Conservation (phyloP, 2,797 vertebrate genomes). For the Psittacula derbiana region DNA sequence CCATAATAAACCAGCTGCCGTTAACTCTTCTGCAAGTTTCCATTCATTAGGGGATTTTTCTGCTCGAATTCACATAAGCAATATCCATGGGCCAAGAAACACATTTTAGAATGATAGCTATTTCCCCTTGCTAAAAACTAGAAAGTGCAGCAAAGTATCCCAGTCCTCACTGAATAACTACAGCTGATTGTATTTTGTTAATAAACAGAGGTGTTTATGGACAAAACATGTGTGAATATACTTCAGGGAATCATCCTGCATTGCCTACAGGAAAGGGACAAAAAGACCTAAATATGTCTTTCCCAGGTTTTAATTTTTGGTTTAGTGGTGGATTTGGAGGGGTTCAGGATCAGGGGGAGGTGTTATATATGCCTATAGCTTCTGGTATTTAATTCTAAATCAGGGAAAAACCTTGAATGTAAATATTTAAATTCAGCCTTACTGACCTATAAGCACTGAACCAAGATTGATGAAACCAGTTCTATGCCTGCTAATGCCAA, state of each 20-base stretch:
- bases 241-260: not conserved
- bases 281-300: not conserved
- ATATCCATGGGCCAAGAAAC: slow-evolving; percentile 41
- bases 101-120: slow-evolving; percentile 60
- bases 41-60: slow-evolving; percentile 41
- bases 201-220: slow-evolving; percentile 65
- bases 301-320: not conserved
- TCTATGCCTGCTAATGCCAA: not conserved
- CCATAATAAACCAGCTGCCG: slow-evolving; percentile 40
- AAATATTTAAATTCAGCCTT: not conserved
- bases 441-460: not conserved
- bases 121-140: slow-evolving; percentile 51
- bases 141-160: slow-evolving; percentile 17
- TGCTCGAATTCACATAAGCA: slow-evolving; percentile 29
- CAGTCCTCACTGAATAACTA: not conserved
- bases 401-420: not conserved
- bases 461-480: not conserved
- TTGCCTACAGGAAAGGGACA: not conserved
- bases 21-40: slow-evolving; percentile 53
- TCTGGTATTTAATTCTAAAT: not conserved
- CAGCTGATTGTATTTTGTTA: slow-evolving; percentile 43
- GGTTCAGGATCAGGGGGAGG: accelerated
- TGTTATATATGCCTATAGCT: not conserved
- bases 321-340: not conserved
- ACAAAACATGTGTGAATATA: slow-evolving; percentile 32